Conservation (phyloP, 2,888 invertebrate genomes). For the Stegophylla sp. region DNA sequence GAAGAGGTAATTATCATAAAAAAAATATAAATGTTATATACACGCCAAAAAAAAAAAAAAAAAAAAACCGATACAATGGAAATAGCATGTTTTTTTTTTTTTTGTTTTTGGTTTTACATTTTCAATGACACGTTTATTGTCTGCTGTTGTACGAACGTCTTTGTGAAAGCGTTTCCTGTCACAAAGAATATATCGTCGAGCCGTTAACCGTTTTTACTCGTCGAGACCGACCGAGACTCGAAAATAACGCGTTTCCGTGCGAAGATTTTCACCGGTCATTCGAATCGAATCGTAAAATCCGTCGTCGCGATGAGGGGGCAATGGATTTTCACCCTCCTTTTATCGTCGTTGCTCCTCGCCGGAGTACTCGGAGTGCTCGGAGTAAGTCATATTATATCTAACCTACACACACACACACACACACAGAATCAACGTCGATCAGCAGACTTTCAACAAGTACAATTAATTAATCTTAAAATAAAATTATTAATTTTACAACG, state of each 20-base stretch:
- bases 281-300: neutral
- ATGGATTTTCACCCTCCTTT: conserved; percentile 37
- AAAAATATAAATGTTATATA: neutral
- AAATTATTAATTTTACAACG: no score
- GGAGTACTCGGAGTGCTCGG: conserved; percentile 37
- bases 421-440: no score
- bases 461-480: no score
- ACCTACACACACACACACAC: no score
- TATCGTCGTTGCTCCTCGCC: neutral
- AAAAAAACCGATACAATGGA: neutral
- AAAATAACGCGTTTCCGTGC: neutral
- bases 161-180: neutral
- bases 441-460: no score
- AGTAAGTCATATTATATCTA: neutral
- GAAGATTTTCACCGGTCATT: neutral
- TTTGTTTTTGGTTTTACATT: conserved; percentile 25
- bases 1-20: neutral
- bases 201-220: neutral
- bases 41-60: neutral
- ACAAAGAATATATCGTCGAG: neutral
- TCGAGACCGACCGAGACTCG: neutral
- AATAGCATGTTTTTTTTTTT: neutral
- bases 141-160: neutral
- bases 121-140: conserved; percentile 52
- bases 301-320: neutral